phyloP scores from a whole-genome alignment of 1,140 invertebrate species.

The Periplaneta americana region DNA sequence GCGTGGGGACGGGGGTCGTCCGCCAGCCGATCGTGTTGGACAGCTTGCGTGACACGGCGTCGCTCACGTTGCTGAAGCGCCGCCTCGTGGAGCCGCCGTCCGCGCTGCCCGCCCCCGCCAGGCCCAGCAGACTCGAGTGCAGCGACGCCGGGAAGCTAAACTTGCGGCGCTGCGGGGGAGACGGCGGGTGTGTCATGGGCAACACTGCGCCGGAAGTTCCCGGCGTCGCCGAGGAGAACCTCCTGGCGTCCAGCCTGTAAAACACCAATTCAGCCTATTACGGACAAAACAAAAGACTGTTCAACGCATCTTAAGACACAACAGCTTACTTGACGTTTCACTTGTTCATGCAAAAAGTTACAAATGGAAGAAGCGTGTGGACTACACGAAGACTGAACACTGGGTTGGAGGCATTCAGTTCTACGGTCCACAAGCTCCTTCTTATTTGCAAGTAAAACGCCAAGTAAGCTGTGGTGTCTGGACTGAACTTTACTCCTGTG shows the following conservation, averaged over 20 bases:
- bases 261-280: too few relatives aligned
- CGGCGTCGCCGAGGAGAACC: background rate
- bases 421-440: too few relatives aligned
- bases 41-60: slow-evolving; percentile 60
- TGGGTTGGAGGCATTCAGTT: too few relatives aligned
- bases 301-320: too few relatives aligned
- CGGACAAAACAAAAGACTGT: too few relatives aligned
- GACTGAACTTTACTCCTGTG: too few relatives aligned
- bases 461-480: too few relatives aligned
- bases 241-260: background rate
- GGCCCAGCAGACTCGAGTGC: slow-evolving; percentile 34
- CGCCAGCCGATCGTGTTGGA: slow-evolving; percentile 67
- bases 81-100: slow-evolving; percentile 36
- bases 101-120: slow-evolving; percentile 22
- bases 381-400: too few relatives aligned
- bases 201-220: background rate
- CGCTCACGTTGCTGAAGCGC: slow-evolving; percentile 63
- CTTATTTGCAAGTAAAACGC: too few relatives aligned
- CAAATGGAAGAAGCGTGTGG: too few relatives aligned
- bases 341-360: too few relatives aligned
- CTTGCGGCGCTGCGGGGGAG: slow-evolving; percentile 33
- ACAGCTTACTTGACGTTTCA: too few relatives aligned
- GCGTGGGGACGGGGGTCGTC: slow-evolving; percentile 42
- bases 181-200: background rate
- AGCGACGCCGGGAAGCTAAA: slow-evolving; percentile 49